These are phyloP conservation scores for Esperia sulphurella DNA, from an alignment of 2,888 invertebrate genomes.

Conservation along the genomic window DNA sequence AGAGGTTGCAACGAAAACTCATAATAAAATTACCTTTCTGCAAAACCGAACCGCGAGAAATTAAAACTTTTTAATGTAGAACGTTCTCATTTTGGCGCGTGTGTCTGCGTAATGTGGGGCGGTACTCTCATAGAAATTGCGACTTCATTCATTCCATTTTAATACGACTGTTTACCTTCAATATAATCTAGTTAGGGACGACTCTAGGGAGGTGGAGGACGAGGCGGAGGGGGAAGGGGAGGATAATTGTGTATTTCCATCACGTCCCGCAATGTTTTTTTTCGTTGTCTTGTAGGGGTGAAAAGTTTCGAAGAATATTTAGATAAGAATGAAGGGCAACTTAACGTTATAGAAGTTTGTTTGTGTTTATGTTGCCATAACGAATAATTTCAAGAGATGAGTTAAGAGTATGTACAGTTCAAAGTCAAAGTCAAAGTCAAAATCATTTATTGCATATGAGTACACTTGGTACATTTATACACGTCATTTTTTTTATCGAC, in stretches of 20 bases:
- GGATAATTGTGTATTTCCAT: constrained; percentile 36
- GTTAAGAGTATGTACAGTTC: too few species aligned
- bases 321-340: too few species aligned
- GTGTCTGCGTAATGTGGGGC: constrained; percentile 32
- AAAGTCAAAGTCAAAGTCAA: too few species aligned
- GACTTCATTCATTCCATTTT: constrained; percentile 69
- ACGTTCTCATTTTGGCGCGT: constrained; percentile 13
- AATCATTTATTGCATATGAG: too few species aligned
- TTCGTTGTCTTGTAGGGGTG: not conserved
- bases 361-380: too few species aligned
- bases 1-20: not conserved
- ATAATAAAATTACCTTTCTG: not conserved
- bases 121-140: constrained; percentile 51
- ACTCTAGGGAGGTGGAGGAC: constrained; percentile 8
- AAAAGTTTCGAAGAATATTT: not conserved
- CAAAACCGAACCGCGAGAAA: not conserved
- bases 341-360: not conserved
- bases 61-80: not conserved
- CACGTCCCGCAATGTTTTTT: constrained; percentile 21
- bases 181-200: constrained; percentile 55
- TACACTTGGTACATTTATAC: too few species aligned
- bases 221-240: constrained; percentile 4
- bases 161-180: constrained; percentile 70
- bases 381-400: too few species aligned
- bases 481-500: too few species aligned